These are phyloP conservation scores for Menidia menidia DNA, from an alignment of 2,797 vertebrate genomes.

Conservation along the genomic window DNA sequence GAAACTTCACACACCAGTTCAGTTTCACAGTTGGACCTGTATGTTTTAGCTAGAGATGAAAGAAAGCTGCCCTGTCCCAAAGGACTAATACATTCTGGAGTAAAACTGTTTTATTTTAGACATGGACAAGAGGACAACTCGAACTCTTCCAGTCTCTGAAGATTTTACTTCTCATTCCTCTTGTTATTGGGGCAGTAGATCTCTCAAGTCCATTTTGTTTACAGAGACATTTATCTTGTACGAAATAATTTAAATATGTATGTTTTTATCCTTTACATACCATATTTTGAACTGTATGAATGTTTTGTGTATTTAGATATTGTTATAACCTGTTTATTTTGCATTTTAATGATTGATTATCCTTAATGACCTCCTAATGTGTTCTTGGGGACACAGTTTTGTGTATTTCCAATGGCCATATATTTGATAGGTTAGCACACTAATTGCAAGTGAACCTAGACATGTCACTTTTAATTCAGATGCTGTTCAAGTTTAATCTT, in stretches of 20 bases:
- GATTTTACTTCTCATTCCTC: conserved; percentile 18
- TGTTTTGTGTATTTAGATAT: conserved; percentile 44
- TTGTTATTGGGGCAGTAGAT: conserved; percentile 34
- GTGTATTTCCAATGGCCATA: conserved; percentile 18
- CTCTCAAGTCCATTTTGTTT: conserved; percentile 73
- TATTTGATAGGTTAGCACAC: conserved; percentile 28
- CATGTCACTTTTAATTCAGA: conserved; percentile 31
- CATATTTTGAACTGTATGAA: conserved; percentile 25
- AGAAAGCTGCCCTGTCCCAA: neutral
- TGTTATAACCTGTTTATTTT: conserved; percentile 25
- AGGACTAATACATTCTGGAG: conserved; percentile 33
- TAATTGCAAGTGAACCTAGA: conserved; percentile 40
- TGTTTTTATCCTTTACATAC: conserved; percentile 61
- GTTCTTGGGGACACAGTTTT: conserved; percentile 50
- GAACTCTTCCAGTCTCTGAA: conserved; percentile 25
- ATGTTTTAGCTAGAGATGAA: conserved; percentile 87
- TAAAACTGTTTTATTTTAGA: conserved; percentile 25
- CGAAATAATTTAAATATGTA: conserved; percentile 79
- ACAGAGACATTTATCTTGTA: conserved; percentile 79
- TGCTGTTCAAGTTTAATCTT: conserved; percentile 35
- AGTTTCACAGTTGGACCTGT: conserved; percentile 88
- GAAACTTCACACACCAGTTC: conserved; percentile 79
- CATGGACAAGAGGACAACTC: conserved; percentile 46
- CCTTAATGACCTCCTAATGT: conserved; percentile 54
- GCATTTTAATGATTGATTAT: conserved; percentile 43